Conservation (phyloP, 35 echinoderm and acorn worm species). For the Chiridota heheva region DNA sequence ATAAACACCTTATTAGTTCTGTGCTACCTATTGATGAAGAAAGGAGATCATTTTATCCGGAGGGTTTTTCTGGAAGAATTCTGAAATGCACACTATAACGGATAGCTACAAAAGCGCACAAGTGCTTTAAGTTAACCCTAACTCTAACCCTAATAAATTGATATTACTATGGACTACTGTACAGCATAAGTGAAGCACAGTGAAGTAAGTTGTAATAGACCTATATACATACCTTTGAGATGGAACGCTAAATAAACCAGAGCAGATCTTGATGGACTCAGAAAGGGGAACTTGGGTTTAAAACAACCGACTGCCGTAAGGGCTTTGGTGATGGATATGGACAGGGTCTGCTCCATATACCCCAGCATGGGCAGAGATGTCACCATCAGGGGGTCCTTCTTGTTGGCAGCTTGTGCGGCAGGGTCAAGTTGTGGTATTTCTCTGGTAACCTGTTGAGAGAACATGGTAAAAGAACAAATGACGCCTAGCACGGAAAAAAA, state of each 20-base stretch:
- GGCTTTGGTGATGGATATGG: constrained; percentile 80
- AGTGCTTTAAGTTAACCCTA: too few relatives aligned
- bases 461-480: neutral
- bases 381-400: constrained; percentile 72
- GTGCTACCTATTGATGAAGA: too few relatives aligned
- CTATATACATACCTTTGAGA: constrained; percentile 99
- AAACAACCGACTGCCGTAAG: constrained; percentile 86
- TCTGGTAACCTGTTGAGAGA: constrained; percentile 59
- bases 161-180: too few relatives aligned
- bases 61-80: too few relatives aligned
- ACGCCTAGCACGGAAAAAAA: too few relatives aligned
- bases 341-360: constrained; percentile 97
- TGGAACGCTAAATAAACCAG: constrained; percentile 93
- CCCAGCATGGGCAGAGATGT: constrained; percentile 97
- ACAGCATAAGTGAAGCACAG: too few relatives aligned
- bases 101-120: too few relatives aligned
- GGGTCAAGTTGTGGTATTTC: constrained; percentile 82
- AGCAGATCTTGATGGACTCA: constrained; percentile 75
- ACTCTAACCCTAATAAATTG: too few relatives aligned
- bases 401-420: constrained; percentile 93
- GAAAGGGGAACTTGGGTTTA: constrained; percentile 99
- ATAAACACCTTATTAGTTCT: too few relatives aligned
- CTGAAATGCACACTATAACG: too few relatives aligned
- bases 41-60: too few relatives aligned
- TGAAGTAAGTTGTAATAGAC: too few relatives aligned